phyloP scores from a whole-genome alignment of 2,113 vertebrate species.

The Toxostoma redivivum region DNA sequence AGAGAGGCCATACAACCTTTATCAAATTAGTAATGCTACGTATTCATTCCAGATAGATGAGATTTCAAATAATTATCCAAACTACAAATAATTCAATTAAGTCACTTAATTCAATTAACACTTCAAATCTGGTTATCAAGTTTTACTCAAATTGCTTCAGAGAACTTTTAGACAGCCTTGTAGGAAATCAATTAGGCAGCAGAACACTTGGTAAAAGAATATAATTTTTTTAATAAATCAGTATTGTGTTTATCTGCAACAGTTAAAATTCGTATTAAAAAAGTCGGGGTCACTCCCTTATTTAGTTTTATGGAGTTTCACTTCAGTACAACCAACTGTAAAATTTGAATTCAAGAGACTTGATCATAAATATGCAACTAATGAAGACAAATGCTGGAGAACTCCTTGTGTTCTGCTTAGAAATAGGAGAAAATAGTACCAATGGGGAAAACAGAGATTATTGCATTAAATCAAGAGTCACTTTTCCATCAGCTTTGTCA shows the following conservation, averaged over 20 bases:
- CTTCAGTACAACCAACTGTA: neutral
- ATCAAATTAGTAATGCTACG: neutral
- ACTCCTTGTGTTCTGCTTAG: neutral
- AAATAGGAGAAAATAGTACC: neutral
- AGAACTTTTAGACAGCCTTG: neutral
- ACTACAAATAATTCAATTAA: neutral
- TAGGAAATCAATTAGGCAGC: neutral
- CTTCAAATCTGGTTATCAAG: neutral
- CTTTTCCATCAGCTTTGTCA: neutral
- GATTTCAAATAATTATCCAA: neutral
- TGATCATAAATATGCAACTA: neutral
- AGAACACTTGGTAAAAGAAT: neutral
- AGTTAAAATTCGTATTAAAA: neutral
- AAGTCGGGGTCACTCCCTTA: neutral
- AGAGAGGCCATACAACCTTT: neutral
- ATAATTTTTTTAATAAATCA: neutral
- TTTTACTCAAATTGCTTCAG: neutral
- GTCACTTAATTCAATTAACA: neutral
- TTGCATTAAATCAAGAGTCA: neutral
- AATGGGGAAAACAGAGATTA: neutral
- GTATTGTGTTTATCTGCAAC: neutral
- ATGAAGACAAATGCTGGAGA: neutral
- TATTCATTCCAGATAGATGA: neutral
- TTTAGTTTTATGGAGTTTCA: neutral
- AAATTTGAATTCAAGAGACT: neutral